Evolutionary conservation across 2,888 invertebrate genomes (phyloP), one percentile per base, ranked within the genome.

Genomic region (Patella ulyssiponensis): DNA sequence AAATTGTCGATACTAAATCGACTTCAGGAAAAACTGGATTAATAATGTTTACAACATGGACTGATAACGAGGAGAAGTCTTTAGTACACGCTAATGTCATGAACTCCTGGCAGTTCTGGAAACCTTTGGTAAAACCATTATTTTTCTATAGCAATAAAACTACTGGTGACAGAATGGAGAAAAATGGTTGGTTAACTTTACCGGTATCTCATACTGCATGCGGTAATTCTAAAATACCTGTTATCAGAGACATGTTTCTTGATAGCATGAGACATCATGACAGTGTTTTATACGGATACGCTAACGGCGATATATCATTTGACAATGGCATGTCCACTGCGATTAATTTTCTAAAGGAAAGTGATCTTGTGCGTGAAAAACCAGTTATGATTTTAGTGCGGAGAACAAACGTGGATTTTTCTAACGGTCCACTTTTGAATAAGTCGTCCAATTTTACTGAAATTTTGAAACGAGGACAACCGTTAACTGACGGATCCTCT

Each of bases 401-500:
- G 23, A 33, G 73, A 20, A 53, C 73, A n/a, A 73, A 73, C 52
- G 73, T 73, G 1, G 54, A 73, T 54, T 73, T 73, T 54, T 73
- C 73, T 23, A 27, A 44, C 9, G 73, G 73, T 52, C 73, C 73
- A 5, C n/a, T n/a, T 7, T 54, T 73, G 17, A 53, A 73, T 14
- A 53, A 53, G 23, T 23, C 23, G 23, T 51, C 73, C n/a, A 17
- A 52, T 23, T 52, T 73, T 23, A 52, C 51, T 15, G 73, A 73
- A 17, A 52, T 73, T 17, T 53, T n/a, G 15, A 51, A 15, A 11
- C 14, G 20, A n/a, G 73, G 73, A 14, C 23, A 54, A 23, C 51
- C 73, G 15, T 54, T 73, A 51, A 73, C 15, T 23, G 73, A 73
- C 20, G 73, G 73, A 51, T 73, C 73, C n/a, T 73, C 73, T 0